These are phyloP conservation scores for Melanotaenia nigrans DNA, from an alignment of 2,797 vertebrate genomes.

Conservation along the genomic window DNA sequence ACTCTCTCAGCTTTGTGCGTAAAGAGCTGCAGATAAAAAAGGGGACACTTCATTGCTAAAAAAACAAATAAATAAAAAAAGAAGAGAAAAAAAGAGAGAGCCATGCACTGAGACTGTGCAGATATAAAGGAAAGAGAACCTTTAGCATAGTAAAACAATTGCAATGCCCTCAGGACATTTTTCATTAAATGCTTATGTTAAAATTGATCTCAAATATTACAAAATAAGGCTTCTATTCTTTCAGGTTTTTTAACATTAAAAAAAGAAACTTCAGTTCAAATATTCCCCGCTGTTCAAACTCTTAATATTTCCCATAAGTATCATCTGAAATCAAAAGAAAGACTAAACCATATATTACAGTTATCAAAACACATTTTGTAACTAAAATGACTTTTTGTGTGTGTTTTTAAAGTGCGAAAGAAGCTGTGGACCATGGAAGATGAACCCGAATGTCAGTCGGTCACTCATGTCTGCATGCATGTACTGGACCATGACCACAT, in stretches of 20 bases:
- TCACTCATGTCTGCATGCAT: constrained; percentile 20
- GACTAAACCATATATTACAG: constrained; percentile 24
- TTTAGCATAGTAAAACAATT: constrained; percentile 17
- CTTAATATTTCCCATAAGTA: constrained; percentile 22
- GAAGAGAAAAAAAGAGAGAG: not conserved
- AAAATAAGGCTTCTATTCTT: constrained; percentile 17
- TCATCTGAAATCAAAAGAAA: constrained; percentile 30
- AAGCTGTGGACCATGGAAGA: constrained; percentile 29
- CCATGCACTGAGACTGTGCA: constrained; percentile 12
- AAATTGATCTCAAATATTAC: constrained; percentile 35
- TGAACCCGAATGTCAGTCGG: not conserved
- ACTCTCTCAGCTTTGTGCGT: constrained; percentile 11
- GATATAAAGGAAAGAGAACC: constrained; percentile 27
- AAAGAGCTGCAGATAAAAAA: constrained; percentile 15
- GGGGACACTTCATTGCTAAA: constrained; percentile 13
- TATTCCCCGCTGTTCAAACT: constrained; percentile 34
- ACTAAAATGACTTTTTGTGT: constrained; percentile 34
- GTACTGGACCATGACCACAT: constrained; percentile 40
- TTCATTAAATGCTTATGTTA: constrained; percentile 30
- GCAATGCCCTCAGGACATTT: constrained; percentile 23
- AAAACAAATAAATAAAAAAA: not conserved
- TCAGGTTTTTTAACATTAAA: not conserved
- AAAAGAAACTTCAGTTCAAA: constrained; percentile 20
- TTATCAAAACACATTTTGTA: constrained; percentile 31
- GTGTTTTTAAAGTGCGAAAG: constrained; percentile 42